Percentiles rank a stretch among this genome's conserved stretches.
These are phyloP conservation scores for Formica exsecta DNA, from an alignment of 1,140 invertebrate species.

Conservation along the genomic window DNA sequence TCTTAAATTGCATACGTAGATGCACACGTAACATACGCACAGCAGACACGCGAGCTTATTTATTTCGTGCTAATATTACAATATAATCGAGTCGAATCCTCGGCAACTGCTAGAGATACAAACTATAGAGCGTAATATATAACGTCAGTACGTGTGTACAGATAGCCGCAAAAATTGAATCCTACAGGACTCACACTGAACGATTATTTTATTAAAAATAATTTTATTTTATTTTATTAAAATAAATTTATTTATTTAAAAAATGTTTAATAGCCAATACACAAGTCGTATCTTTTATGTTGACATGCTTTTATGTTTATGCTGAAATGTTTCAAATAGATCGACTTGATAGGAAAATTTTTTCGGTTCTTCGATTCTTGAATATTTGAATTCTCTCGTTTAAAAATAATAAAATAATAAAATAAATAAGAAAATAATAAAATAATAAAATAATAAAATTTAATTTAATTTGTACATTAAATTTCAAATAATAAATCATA, in stretches of 20 bases:
- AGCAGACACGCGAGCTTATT: slow-evolving; percentile 52
- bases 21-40: slow-evolving; percentile 50
- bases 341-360: neutral
- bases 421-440: no score
- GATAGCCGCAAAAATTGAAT: slow-evolving; percentile 10
- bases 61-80: slow-evolving; percentile 62
- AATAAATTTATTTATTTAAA: neutral
- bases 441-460: no score
- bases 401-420: no score
- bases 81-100: slow-evolving; percentile 69
- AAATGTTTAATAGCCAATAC: neutral
- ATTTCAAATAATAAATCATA: neutral
- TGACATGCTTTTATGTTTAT: neutral
- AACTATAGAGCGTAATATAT: slow-evolving; percentile 79
- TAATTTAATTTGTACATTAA: no score
- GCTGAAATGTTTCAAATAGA: neutral
- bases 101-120: slow-evolving; percentile 77
- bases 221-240: no score
- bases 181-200: slow-evolving; percentile 5
- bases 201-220: neutral
- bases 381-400: neutral
- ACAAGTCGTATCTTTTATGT: neutral
- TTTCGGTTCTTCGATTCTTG: neutral
- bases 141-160: slow-evolving; percentile 48
- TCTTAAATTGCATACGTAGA: slow-evolving; percentile 34